These are phyloP conservation scores for Yponomeuta sedellus DNA, from an alignment of 2,888 invertebrate species.

Conservation along the genomic window DNA sequence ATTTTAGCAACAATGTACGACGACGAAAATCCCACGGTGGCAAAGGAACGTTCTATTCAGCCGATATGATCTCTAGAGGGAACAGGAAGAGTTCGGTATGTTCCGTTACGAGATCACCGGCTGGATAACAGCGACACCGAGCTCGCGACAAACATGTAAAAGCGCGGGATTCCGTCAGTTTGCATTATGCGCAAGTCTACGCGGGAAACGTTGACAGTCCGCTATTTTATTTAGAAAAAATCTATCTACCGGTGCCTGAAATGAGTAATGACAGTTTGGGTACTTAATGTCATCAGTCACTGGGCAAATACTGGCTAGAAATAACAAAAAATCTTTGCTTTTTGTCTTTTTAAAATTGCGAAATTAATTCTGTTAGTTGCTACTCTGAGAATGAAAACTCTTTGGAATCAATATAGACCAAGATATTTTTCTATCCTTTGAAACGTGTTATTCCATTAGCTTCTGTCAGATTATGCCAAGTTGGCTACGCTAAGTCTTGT, in stretches of 20 bases:
- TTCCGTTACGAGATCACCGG: not conserved
- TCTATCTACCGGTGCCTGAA: too few relatives aligned
- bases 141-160: not conserved
- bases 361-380: too few relatives aligned
- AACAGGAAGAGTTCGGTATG: conserved; percentile 11
- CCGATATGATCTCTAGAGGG: conserved; percentile 9
- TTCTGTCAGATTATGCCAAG: not conserved
- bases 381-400: too few relatives aligned
- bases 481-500: not conserved
- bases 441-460: too few relatives aligned
- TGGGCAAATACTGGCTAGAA: too few relatives aligned
- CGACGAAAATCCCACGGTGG: conserved; percentile 9
- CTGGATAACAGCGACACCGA: conserved; percentile 2
- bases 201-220: not conserved
- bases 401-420: too few relatives aligned
- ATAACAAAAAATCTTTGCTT: too few relatives aligned
- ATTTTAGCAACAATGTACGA: conserved; percentile 8
- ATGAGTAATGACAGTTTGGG: too few relatives aligned
- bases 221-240: too few relatives aligned
- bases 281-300: too few relatives aligned
- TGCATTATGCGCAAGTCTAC: not conserved
- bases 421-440: too few relatives aligned
- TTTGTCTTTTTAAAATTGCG: too few relatives aligned
- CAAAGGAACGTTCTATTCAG: conserved; percentile 9
- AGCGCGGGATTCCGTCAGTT: conserved; percentile 8